Evolutionary conservation across 2,113 vertebrate species (phyloP).

Genomic region (Rhinogobius similis): DNA sequence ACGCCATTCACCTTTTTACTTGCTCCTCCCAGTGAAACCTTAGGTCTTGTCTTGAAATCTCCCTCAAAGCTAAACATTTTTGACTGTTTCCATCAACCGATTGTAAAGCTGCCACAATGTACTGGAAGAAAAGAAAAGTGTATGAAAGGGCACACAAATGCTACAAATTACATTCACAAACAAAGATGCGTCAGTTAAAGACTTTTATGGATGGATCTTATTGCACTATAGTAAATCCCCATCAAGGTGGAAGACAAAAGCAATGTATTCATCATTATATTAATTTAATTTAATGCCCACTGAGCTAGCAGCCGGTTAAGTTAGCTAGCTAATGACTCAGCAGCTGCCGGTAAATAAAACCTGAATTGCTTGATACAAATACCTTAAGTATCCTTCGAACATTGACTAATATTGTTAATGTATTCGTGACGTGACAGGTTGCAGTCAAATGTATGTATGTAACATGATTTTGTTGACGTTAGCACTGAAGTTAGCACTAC

Average conservation of each 20-base stretch:
- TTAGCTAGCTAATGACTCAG: slow-evolving; percentile 80
- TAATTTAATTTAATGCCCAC: slow-evolving; percentile 46
- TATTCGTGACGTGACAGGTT: slow-evolving; percentile 16
- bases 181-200: neutral
- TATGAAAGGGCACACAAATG: neutral
- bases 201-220: neutral
- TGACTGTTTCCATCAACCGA: slow-evolving; percentile 86
- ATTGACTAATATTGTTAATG: neutral
- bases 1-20: slow-evolving; percentile 86
- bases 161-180: neutral
- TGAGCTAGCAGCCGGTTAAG: slow-evolving; percentile 60
- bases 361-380: neutral
- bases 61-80: slow-evolving; percentile 99
- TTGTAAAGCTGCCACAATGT: slow-evolving; percentile 10
- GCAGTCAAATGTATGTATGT: neutral
- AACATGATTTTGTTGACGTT: slow-evolving; percentile 52
- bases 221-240: neutral
- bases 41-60: slow-evolving; percentile 97
- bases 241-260: neutral
- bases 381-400: neutral
- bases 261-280: slow-evolving; percentile 5
- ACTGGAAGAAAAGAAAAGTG: slow-evolving; percentile 37
- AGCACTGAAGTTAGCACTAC: slow-evolving; percentile 53
- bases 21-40: slow-evolving; percentile 96
- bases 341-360: slow-evolving; percentile 51